Evolutionary conservation across 2,113 vertebrate genomes (phyloP), one percentile per base, ranked within the genome.

Genomic region (Planiliza haematocheilus): DNA sequence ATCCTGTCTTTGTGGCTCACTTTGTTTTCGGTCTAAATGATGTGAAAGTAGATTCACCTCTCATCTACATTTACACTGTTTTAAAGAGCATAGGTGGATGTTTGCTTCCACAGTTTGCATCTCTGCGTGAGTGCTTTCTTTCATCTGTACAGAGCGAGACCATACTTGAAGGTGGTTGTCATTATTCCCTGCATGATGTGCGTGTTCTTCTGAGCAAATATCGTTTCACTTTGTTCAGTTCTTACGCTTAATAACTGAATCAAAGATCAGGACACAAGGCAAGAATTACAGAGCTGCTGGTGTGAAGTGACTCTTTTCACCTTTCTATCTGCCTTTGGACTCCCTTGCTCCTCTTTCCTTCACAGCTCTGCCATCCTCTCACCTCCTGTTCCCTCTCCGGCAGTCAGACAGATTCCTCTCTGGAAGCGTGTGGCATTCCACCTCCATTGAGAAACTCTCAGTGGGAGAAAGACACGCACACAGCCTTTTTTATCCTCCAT

Each of bases 351-450:
- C 14, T 30, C 53, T 51, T 55, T 50, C 60, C 73, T 45, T 62
- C 48, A 46, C 73, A 74, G 56, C 70, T 74, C 70, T 67, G 37
- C 65, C 71, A 80, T 68, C 39, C 57, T 53, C 48, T 65, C 51
- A 50, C 68, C 62, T 64, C 64, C 51, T 48, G 8, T 24, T 66
- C 49, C 20, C 65, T 74, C 70, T 62, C n/a, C 45, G 42, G 34
- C 73, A 80, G 86, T 83, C 73, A 79, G 66, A 85, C 24, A 46
- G 50, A 79, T 83, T 72, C 66, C 61, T 76, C 64, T 81, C 57
- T 84, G 84, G 68, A 84, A 71, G 77, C 77, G 68, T 79, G 82
- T 84, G 71, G 68, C 83, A 74, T 86, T 83, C 74, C 77, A 84
- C 77, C 65, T 88, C 65, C 58, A 79, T 81, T 86, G 79, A 84